Base-by-base conservation (phyloP, 2,888 invertebrate species). In the Cheilosia soror region DNA sequence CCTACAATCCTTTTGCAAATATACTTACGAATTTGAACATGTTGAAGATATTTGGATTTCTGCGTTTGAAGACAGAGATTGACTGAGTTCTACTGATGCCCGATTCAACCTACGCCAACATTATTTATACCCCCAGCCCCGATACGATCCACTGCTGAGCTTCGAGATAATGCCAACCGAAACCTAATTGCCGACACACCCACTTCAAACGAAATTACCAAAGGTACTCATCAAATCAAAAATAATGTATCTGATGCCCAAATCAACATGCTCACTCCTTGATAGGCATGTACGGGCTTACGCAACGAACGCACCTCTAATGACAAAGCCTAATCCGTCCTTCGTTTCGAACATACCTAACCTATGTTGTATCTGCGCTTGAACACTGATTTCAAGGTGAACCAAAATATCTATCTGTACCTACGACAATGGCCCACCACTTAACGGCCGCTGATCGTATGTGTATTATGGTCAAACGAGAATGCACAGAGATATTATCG, bases 11-110 rank as follows among this genome's bases (percentile, higher is more conserved):
- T 31, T 42, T 9, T 20, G 25, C 49, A n/a, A n/a, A n/a, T 4
- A 5, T 55, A 90, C 91, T 90, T 88, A 92, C 92, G 88, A 90
- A 90, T 89, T 91, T 92, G 89, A 90, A 91, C 92, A 92, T 92
- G 76, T 89, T 90, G 85, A 75, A 42, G 37, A 9, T 63, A 0
- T 51, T 51, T n/a, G 25, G 11, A 60, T 82, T 58, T 53, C 57
- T 49, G 62, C 37, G 82, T 58, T 40, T 77, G 6, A 71, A 63
- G 49, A 76, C 69, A 76, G 63, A 49, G 27, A 20, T 68, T 42
- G 77, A 66, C 44, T 66, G 47, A 47, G 42, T 71, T 72, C 51
- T 71, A 82, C 77, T 82, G 82, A 82, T 82, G 66, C 4, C 31
- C 13, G 2, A 53, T 49, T 60, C 44, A 29, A 66, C 15, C 15